phyloP scores from a whole-genome alignment of 1,140 invertebrate species.

The Calliopsis andreniformis region DNA sequence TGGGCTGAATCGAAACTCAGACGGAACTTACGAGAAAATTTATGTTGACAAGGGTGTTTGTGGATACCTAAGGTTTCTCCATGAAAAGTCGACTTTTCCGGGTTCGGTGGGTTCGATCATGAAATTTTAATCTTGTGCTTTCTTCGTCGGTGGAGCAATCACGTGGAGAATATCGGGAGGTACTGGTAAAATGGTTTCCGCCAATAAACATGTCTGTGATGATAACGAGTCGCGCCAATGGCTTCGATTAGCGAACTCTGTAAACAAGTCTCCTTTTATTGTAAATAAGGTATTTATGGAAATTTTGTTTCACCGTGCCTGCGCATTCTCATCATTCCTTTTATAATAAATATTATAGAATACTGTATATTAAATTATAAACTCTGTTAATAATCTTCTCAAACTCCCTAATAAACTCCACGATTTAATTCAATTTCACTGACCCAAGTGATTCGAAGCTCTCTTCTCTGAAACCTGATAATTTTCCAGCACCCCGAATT shows the following conservation, averaged over 20 bases:
- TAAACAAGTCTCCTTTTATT: neutral
- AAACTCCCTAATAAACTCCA: no score
- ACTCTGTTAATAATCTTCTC: no score
- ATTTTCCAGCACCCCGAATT: neutral
- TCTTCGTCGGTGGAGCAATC: constrained; percentile 17
- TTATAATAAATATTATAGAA: no score
- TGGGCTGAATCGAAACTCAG: no score
- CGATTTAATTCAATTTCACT: neutral
- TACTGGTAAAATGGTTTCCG: constrained; percentile 14
- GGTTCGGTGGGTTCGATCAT: neutral
- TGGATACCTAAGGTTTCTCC: constrained; percentile 3
- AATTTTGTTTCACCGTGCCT: neutral
- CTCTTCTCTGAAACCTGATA: neutral
- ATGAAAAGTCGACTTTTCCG: constrained; percentile 21
- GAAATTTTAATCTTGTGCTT: constrained; percentile 36
- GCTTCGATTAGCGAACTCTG: neutral
- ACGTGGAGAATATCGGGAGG: constrained; percentile 15
- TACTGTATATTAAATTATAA: no score
- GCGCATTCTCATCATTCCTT: no score
- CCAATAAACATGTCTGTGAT: constrained; percentile 1
- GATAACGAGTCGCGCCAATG: neutral
- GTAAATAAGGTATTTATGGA: neutral
- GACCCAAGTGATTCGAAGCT: neutral
- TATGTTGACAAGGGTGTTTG: constrained; percentile 9
- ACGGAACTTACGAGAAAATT: constrained; percentile 7